Base-by-base conservation (phyloP, 2,797 vertebrate genomes). In the Odontamblyopus lacepedii region DNA sequence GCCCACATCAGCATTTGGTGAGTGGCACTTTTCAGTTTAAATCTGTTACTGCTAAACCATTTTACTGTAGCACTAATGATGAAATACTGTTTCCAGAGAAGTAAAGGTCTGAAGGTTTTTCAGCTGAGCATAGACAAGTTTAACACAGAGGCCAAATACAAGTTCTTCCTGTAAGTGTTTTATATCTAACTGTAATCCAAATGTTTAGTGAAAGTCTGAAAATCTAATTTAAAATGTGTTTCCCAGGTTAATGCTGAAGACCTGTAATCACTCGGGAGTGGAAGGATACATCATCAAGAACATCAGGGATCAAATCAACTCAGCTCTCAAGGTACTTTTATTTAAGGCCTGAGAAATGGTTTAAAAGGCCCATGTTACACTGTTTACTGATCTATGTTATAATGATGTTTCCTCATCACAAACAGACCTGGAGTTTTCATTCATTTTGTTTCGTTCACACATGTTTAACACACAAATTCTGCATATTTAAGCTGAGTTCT, bases 221-320 rank as follows among this genome's bases (percentile, higher is more conserved):
- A 35, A 19, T 64, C 19, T 23, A 5, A 51, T 30, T 32, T 50
- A 35, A 4, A 29, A 1, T 18, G 11, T 69, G n/a, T 93, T 92
- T 48, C 30, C 80, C 85, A 99, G 98, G 91, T 97, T 94, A 86
- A 94, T 95, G 88, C 81, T 99, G 86, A 97, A 95, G 91, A 96
- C 93, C 60, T 96, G 96, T 75, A 92, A 92, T 75, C 98, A 99
- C 87, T 95, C 97, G 6, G 97, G 97, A 62, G 95, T 99, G 15
- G 95, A 98, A 87, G 97, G 96, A 76, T 98, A 97, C 82, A 57
- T 98, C 87, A 96, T 98, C 91, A 96, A 98, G 83, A 99, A 98
- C 81, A 96, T 98, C 81, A 97, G 94, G 92, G 96, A 95, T 84
- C 96, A 98, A 88, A 95, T 98, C 67, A 93, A 96, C 71, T 57